Percentiles rank a stretch among this genome's conserved stretches.
Evolutionary conservation across 2,113 vertebrate genomes (phyloP).

Genomic region (Pipa parva): DNA sequence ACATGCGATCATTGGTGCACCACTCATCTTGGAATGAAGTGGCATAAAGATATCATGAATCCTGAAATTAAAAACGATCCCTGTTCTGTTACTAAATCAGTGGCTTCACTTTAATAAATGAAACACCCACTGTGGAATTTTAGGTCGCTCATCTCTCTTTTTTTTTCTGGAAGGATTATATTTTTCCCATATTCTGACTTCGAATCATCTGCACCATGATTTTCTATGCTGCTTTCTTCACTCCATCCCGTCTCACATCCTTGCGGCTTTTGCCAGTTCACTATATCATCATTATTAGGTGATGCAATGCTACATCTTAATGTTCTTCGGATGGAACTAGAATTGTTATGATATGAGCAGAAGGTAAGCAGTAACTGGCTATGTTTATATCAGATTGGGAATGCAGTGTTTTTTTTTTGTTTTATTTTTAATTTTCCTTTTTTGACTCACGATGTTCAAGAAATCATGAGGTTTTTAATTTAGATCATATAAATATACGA

Average conservation of each 20-base stretch:
- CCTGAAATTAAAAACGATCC: slow-evolving; percentile 25
- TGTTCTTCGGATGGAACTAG: neutral
- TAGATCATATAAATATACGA: neutral
- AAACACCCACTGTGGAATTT: slow-evolving; percentile 29
- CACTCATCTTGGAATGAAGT: slow-evolving; percentile 3
- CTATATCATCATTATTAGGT: too few species aligned
- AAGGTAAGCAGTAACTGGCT: neutral
- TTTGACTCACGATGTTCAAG: neutral
- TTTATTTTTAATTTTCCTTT: too few species aligned
- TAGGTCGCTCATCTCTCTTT: slow-evolving; percentile 2
- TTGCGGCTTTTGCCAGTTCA: too few species aligned
- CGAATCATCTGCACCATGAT: slow-evolving; percentile 18
- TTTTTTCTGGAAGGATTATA: slow-evolving; percentile 14
- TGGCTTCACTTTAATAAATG: slow-evolving; percentile 29
- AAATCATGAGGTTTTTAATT: neutral
- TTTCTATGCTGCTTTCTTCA: slow-evolving; percentile 8
- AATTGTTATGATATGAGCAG: neutral
- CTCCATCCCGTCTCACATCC: too few species aligned
- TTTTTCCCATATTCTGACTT: slow-evolving; percentile 17
- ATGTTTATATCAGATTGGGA: too few species aligned
- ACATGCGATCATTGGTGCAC: slow-evolving; percentile 5
- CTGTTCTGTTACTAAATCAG: slow-evolving; percentile 14
- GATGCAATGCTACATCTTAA: neutral
- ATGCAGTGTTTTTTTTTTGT: too few species aligned
- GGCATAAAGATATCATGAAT: slow-evolving; percentile 12